Percentiles rank a stretch among this genome's conserved stretches.
These are phyloP conservation scores for Macropus fuliginosus DNA, from an alignment of 2,797 vertebrate genomes.

Conservation along the genomic window DNA sequence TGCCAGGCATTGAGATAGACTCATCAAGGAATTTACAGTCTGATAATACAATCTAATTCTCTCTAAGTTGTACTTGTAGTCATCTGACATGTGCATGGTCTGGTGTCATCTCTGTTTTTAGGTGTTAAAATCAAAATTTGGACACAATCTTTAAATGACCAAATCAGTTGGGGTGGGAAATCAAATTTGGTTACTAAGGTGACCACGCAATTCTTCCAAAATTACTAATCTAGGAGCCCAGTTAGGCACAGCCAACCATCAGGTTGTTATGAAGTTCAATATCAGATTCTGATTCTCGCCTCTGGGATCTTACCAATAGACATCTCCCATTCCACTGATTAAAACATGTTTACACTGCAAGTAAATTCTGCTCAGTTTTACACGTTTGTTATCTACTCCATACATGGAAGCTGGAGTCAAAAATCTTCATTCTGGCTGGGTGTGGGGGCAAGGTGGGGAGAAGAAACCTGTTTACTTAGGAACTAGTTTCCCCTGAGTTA, in stretches of 20 bases:
- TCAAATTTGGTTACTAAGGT: constrained; percentile 19
- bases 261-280: constrained; percentile 73
- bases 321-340: constrained; percentile 70
- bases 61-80: neutral
- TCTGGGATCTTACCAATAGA: constrained; percentile 61
- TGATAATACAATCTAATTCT: neutral
- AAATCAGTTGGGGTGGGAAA: neutral
- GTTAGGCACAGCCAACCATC: constrained; percentile 22
- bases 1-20: neutral
- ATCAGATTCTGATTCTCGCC: constrained; percentile 72
- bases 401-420: constrained; percentile 69
- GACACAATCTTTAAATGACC: neutral
- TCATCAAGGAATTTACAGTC: neutral
- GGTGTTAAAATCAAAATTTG: neutral
- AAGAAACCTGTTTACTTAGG: constrained; percentile 65
- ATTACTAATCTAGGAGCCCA: neutral
- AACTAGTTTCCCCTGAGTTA: constrained; percentile 63
- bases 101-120: neutral
- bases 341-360: constrained; percentile 79
- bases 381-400: constrained; percentile 82
- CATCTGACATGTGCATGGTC: neutral
- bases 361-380: constrained; percentile 77
- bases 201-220: constrained; percentile 12
- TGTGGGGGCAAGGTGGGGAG: constrained; percentile 18
- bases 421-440: constrained; percentile 81